phyloP scores from a whole-genome alignment of 2,113 vertebrate genomes.

The Alouatta palliata region DNA sequence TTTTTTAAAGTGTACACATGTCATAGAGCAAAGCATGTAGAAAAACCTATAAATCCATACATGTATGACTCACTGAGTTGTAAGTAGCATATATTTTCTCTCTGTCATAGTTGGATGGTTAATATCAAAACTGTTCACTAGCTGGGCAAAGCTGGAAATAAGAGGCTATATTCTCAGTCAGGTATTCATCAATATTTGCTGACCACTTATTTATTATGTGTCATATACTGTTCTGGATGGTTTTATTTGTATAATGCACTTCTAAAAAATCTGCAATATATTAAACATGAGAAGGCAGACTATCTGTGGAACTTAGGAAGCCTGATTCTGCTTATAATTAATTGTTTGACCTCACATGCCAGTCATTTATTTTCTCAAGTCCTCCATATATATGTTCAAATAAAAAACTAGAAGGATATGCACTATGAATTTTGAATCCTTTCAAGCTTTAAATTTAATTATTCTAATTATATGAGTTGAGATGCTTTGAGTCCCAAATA shows the following conservation, averaged over 20 bases:
- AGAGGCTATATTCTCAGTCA: not conserved
- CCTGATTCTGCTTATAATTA: not conserved
- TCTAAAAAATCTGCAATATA: not conserved
- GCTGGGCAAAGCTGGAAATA: not conserved
- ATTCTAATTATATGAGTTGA: not conserved
- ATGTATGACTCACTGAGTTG: not conserved
- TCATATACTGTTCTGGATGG: not conserved
- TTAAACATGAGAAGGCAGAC: not conserved
- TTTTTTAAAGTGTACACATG: no score
- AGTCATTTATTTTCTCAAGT: not conserved
- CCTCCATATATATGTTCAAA: not conserved
- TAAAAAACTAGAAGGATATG: not conserved
- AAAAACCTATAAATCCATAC: not conserved
- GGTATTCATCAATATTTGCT: not conserved
- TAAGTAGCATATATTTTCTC: not conserved
- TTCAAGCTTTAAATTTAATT: not conserved
- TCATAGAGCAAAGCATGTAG: not conserved
- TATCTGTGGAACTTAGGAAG: not conserved
- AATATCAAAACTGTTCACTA: not conserved
- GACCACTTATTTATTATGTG: not conserved
- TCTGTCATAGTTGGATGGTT: not conserved
- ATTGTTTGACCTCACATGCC: not conserved
- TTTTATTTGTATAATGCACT: not conserved
- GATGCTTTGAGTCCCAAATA: not conserved
- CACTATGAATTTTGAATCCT: not conserved